A percentile compares a stretch with the other conserved stretches of the same genome.
Conservation (phyloP, 1,140 invertebrate species). For the Sinonovacula constricta region DNA sequence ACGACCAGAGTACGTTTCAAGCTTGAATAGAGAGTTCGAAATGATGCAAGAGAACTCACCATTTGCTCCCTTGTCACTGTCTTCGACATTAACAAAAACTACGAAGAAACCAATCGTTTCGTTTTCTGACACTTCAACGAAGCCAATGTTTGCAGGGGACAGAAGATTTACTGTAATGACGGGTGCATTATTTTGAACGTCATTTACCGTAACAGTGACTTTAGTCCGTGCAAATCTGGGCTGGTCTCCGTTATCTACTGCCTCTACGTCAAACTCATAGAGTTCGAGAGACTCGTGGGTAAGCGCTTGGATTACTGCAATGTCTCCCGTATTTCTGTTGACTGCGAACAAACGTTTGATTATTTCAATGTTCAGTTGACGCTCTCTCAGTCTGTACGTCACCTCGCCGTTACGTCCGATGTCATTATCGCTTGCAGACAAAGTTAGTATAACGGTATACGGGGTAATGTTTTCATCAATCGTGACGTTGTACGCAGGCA, state of each 20-base stretch:
- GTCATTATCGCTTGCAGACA: constrained; percentile 89
- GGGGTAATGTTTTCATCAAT: constrained; percentile 58
- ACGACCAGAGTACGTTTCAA: constrained; percentile 32
- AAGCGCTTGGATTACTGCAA: constrained; percentile 43
- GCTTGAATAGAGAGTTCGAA: constrained; percentile 11
- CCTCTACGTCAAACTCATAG: constrained; percentile 50
- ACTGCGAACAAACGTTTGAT: constrained; percentile 35
- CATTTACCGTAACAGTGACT: constrained; percentile 35
- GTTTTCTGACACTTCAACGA: constrained; percentile 44
- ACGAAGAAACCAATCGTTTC: constrained; percentile 33
- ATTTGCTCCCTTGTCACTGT: constrained; percentile 48
- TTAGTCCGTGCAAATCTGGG: constrained; percentile 22
- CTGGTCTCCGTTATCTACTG: constrained; percentile 32
- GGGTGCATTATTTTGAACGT: constrained; percentile 44
- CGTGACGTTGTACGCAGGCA: constrained; percentile 92
- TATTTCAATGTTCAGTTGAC: constrained; percentile 26
- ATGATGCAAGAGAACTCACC: constrained; percentile 40
- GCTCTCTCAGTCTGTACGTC: constrained; percentile 36
- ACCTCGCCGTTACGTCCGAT: constrained; percentile 67
- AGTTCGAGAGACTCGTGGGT: constrained; percentile 13
- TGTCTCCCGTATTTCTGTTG: constrained; percentile 37
- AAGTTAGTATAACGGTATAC: constrained; percentile 75
- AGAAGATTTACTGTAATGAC: constrained; percentile 37
- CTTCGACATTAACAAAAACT: constrained; percentile 39
- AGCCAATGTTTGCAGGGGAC: constrained; percentile 31